Conservation (phyloP, 2,888 invertebrate genomes). For the Megastigmus dorsalis region DNA sequence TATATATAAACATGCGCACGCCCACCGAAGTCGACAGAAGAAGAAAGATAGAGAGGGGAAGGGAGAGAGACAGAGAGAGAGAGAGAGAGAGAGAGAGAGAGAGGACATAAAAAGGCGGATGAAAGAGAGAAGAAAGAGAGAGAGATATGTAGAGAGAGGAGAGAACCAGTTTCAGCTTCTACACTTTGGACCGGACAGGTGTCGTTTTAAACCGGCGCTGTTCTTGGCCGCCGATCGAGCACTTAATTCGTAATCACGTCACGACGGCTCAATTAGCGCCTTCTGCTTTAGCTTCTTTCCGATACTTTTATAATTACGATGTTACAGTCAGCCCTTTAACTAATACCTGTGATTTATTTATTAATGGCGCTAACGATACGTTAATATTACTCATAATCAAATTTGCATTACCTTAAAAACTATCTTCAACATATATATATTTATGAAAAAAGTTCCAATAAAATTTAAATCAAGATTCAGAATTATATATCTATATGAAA, state of each 20-base stretch:
- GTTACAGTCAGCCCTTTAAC: too few relatives aligned
- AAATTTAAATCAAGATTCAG: too few relatives aligned
- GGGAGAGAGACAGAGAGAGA: conserved; percentile 50
- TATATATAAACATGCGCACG: neutral
- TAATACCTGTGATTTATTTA: conserved; percentile 12
- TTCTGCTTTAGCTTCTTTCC: conserved; percentile 57
- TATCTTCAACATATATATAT: too few relatives aligned
- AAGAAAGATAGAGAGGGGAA: conserved; percentile 16
- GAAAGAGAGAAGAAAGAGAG: conserved; percentile 15
- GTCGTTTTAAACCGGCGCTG: conserved; percentile 47
- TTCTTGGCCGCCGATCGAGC: conserved; percentile 48
- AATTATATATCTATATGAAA: too few relatives aligned
- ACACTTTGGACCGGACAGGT: conserved; percentile 54
- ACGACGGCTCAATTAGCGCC: conserved; percentile 54
- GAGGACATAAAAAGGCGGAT: conserved; percentile 41
- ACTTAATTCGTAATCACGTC: conserved; percentile 50
- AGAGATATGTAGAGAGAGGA: conserved; percentile 50
- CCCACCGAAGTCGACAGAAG: conserved; percentile 3
- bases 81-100: conserved; percentile 50
- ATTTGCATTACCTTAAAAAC: too few relatives aligned
- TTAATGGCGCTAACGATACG: conserved; percentile 7
- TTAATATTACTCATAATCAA: too few relatives aligned
- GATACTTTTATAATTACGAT: too few relatives aligned
- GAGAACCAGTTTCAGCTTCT: conserved; percentile 46
- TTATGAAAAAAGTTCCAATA: too few relatives aligned